A percentile compares a stretch with the other conserved stretches of the same genome.
These are phyloP conservation scores for Lethenteron camtschaticum DNA, from an alignment of 2,113 vertebrate genomes.

Conservation along the genomic window DNA sequence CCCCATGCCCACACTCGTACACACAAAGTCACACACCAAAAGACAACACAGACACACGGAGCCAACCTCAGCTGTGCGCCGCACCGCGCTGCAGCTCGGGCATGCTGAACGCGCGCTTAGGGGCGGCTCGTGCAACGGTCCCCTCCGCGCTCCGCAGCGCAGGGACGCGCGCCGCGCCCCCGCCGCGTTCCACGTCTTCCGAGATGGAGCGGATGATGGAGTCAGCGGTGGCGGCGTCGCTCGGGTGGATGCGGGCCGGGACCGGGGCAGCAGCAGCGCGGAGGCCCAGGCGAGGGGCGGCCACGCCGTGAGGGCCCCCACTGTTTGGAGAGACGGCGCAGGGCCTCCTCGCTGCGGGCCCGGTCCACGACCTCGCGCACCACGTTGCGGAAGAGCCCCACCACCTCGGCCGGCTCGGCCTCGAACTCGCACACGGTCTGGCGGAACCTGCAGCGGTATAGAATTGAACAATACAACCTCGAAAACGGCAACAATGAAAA, in stretches of 20 bases:
- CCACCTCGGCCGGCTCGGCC: slow-evolving; percentile 55
- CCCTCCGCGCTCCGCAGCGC: neutral
- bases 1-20: too few relatives aligned
- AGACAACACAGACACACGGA: too few relatives aligned
- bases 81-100: neutral
- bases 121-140: neutral
- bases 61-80: too few relatives aligned
- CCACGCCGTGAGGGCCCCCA: slow-evolving; percentile 21
- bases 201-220: slow-evolving; percentile 57
- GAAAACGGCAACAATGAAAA: too few relatives aligned
- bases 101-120: neutral
- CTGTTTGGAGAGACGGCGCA: slow-evolving; percentile 42
- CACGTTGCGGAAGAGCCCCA: slow-evolving; percentile 47
- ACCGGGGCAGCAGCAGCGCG: neutral
- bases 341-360: slow-evolving; percentile 55
- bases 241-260: neutral
- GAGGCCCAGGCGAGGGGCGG: neutral
- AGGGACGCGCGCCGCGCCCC: neutral
- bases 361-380: slow-evolving; percentile 51
- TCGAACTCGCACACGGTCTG: slow-evolving; percentile 50
- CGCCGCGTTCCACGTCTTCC: slow-evolving; percentile 56
- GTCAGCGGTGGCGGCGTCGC: too few relatives aligned
- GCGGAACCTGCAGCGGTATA: slow-evolving; percentile 41
- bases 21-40: too few relatives aligned
- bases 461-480: too few relatives aligned